Conservation (phyloP, 2,113 vertebrate genomes). For the Perca fluviatilis region DNA sequence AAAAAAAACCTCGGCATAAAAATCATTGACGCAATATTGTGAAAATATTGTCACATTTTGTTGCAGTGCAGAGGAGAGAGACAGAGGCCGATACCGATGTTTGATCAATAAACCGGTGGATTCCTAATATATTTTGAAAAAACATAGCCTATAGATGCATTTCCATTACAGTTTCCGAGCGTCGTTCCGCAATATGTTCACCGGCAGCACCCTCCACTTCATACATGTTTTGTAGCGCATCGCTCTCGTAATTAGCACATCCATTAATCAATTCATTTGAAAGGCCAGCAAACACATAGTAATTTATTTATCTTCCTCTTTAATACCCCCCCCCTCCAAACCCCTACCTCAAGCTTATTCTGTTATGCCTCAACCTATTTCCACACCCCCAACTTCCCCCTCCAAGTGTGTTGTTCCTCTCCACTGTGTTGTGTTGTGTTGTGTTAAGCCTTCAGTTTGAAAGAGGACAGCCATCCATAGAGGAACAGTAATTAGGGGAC, state of each 20-base stretch:
- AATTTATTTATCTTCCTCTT: neutral
- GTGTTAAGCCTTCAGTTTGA: constrained; percentile 49
- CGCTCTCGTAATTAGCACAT: constrained; percentile 9
- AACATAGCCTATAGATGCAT: constrained; percentile 7
- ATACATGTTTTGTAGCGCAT: constrained; percentile 20
- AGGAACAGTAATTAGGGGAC: constrained; percentile 59
- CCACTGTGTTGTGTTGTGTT: constrained; percentile 9
- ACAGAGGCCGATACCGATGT: too few species aligned
- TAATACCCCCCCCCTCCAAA: neutral
- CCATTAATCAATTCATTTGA: constrained; percentile 34
- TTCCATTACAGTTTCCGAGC: constrained; percentile 11
- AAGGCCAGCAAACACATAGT: constrained; percentile 12
- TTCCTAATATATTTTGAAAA: neutral
- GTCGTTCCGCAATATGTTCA: neutral
- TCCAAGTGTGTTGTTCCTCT: constrained; percentile 23
- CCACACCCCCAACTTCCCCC: neutral
- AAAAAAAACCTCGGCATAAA: too few species aligned
- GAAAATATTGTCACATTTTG: too few species aligned
- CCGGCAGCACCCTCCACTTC: neutral
- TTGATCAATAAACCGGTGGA: too few species aligned
- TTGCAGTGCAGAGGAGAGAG: too few species aligned
- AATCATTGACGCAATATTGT: too few species aligned
- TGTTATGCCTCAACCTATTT: constrained; percentile 10
- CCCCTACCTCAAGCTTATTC: neutral
- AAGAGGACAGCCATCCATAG: constrained; percentile 53